Evolutionary conservation across 2,113 vertebrate genomes (phyloP).

Genomic region (Petrocephalus zakoni): DNA sequence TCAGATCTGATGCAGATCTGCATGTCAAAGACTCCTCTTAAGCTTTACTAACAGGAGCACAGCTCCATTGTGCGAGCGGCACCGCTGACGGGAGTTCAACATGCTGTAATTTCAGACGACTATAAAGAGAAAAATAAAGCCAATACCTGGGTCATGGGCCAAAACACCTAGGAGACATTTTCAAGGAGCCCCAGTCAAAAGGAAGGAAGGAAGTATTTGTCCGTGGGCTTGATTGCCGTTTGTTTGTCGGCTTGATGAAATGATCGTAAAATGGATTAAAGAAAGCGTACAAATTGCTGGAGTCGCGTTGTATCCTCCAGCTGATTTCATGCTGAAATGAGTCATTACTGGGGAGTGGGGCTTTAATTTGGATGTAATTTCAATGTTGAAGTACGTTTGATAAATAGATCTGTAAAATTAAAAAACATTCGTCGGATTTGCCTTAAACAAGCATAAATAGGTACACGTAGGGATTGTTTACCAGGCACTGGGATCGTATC

Average conservation of each 20-base stretch:
- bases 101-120: background rate
- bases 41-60: slow-evolving; percentile 1
- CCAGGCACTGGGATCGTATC: background rate
- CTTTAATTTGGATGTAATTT: background rate
- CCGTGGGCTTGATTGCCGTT: background rate
- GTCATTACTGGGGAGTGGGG: background rate
- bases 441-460: background rate
- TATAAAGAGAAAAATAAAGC: slow-evolving; percentile 23
- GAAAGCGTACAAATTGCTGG: background rate
- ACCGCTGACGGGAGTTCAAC: background rate
- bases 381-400: background rate
- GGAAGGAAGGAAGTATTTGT: slow-evolving; percentile 7
- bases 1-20: background rate
- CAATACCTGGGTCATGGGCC: slow-evolving; percentile 18
- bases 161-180: slow-evolving; percentile 9
- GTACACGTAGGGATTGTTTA: background rate
- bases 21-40: background rate
- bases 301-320: background rate
- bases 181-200: slow-evolving; percentile 5
- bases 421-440: background rate
- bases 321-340: background rate
- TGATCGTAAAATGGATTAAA: slow-evolving; percentile 2
- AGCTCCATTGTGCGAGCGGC: background rate
- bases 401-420: background rate
- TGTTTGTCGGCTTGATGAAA: background rate